These are phyloP conservation scores for Corythaeola cristata DNA, from an alignment of 2,113 vertebrate genomes.

Conservation along the genomic window DNA sequence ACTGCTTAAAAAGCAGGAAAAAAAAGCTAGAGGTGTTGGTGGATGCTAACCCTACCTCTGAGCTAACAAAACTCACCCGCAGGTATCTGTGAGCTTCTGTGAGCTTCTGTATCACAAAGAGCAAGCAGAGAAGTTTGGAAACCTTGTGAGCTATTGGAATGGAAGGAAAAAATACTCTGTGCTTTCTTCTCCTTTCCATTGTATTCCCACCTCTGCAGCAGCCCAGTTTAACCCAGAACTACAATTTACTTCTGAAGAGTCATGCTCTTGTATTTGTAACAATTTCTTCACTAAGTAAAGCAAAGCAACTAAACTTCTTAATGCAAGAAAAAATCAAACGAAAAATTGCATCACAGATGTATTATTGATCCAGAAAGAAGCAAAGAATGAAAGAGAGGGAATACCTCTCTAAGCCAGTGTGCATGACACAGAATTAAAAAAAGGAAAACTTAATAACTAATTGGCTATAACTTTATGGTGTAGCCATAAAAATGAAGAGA, in stretches of 20 bases:
- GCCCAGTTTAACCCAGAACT: neutral
- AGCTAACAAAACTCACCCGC: neutral
- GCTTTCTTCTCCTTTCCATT: neutral
- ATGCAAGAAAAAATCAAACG: neutral
- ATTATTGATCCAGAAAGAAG: neutral
- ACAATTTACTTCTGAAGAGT: neutral
- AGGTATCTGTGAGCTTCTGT: neutral
- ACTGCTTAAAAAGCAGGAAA: neutral
- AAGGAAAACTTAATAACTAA: slow-evolving; percentile 64
- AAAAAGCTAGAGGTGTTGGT: neutral
- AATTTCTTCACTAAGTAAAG: neutral
- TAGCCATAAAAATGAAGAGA: slow-evolving; percentile 61
- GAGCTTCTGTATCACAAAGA: neutral
- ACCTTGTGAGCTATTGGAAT: neutral
- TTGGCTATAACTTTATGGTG: neutral
- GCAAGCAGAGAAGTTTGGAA: neutral
- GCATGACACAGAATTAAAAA: slow-evolving; percentile 54
- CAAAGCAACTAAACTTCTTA: slow-evolving; percentile 9
- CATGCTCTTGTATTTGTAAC: neutral
- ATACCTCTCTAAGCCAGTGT: neutral
- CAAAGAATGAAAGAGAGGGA: neutral
- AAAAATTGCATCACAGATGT: neutral
- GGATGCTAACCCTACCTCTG: neutral
- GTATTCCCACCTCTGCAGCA: neutral
- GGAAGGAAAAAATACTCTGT: neutral